Evolutionary conservation across 2,888 invertebrate species (phyloP), one percentile per base, ranked within the genome.

Genomic region (Diachrysia chrysitis): DNA sequence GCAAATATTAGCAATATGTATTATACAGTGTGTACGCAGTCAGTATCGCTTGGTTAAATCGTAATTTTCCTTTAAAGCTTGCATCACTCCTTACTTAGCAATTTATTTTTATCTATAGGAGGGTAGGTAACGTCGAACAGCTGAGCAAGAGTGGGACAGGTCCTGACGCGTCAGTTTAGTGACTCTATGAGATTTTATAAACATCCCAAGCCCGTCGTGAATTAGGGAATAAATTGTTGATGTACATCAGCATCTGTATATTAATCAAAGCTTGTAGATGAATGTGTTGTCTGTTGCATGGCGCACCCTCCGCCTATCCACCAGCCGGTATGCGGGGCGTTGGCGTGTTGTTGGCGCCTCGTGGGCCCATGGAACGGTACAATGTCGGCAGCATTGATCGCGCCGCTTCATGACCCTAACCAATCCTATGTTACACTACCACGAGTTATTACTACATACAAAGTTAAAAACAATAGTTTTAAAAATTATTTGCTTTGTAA

Each of bases 61-160:
- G 66, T 76, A 79, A 63, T 71, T 80, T 82, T 72, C 63, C 60
- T 77, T 78, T 74, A 62, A 76, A 69, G 87, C 88, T 87, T 87
- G 81, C 85, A 79, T 86, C 86, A 83, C 79, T 82, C 82, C 81
- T 84, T 79, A 75, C 58, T 69, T 67, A 62, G 82, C 85, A 81
- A 82, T 74, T 76, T 84, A 82, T 82, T 83, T 83, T 79, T 84
- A 82, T 84, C 66, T 87, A 78, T 83, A 80, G 69, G 85, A 84
- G 79, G 79, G 85, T 73, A 81, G 79, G 83, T 76, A 77, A 79
- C 65, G 81, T 61, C 66, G 75, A 79, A 80, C 84, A 85, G 62
- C 84, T 69, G 42, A 51, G 72, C 71, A 66, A 75, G 79, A 76
- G 75, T 78, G 76, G 75, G 73, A 79, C 51, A 70, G 53, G 76